Conservation (phyloP, 1,140 invertebrate species). For the Drosophila elegans region DNA sequence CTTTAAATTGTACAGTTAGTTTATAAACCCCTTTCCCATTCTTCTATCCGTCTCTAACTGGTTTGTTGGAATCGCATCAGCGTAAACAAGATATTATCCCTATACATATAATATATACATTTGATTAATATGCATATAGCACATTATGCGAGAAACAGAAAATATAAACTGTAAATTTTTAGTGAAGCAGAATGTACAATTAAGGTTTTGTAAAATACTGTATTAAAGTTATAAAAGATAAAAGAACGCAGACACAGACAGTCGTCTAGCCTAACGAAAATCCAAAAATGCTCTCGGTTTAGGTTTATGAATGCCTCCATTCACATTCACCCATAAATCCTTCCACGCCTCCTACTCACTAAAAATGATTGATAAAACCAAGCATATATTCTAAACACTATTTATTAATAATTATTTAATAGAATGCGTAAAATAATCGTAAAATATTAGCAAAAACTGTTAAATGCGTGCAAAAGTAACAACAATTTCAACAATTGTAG, state of each 20-base stretch:
- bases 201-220: slow-evolving; percentile 71
- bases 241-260: slow-evolving; percentile 2
- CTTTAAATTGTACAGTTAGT: slow-evolving; percentile 70
- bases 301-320: slow-evolving; percentile 60
- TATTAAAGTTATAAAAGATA: slow-evolving; percentile 69
- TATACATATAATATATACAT: slow-evolving; percentile 36
- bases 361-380: slow-evolving; percentile 28
- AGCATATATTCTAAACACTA: slow-evolving; percentile 63
- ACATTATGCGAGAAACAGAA: slow-evolving; percentile 11
- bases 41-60: slow-evolving; percentile 18
- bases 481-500: slow-evolving; percentile 74
- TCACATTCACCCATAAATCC: slow-evolving; percentile 38
- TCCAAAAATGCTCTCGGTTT: slow-evolving; percentile 68
- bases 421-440: slow-evolving; percentile 62
- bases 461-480: slow-evolving; percentile 48
- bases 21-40: slow-evolving; percentile 36
- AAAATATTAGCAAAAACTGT: slow-evolving; percentile 70
- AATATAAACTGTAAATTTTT: slow-evolving; percentile 50
- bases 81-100: slow-evolving; percentile 61
- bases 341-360: slow-evolving; percentile 53
- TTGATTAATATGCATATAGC: slow-evolving; percentile 34
- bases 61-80: slow-evolving; percentile 57
- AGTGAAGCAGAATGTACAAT: slow-evolving; percentile 29
- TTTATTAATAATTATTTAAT: slow-evolving; percentile 79
- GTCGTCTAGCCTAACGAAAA: slow-evolving; percentile 31